Evolutionary conservation across 2,888 invertebrate genomes (phyloP).

Genomic region (Muscina levida): DNA sequence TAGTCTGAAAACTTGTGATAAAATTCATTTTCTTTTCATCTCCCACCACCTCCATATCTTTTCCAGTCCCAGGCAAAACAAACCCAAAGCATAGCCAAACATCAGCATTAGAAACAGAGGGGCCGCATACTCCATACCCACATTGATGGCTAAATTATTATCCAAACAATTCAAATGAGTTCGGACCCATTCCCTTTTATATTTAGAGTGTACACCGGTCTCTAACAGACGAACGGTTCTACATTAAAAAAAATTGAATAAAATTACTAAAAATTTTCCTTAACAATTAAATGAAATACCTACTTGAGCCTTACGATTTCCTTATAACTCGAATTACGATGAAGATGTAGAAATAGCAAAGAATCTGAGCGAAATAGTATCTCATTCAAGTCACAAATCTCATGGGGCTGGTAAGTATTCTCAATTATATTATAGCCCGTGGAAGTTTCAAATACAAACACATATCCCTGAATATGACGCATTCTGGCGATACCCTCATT

Average conservation of each 20-base stretch:
- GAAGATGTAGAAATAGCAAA: conserved; percentile 68
- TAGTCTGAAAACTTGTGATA: no score
- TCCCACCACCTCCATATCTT: conserved; percentile 51
- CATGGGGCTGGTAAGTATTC: conserved; percentile 73
- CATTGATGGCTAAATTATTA: conserved; percentile 73
- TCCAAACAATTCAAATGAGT: conserved; percentile 72
- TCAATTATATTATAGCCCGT: conserved; percentile 72
- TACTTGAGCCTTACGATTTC: conserved; percentile 73
- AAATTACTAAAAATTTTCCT: neutral
- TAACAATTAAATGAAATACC: neutral
- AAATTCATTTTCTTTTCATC: neutral
- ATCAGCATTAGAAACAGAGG: conserved; percentile 75
- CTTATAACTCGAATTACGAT: conserved; percentile 74
- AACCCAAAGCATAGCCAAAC: conserved; percentile 69
- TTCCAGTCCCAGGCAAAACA: conserved; percentile 72
- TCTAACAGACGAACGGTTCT: conserved; percentile 74
- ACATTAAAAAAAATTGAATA: neutral
- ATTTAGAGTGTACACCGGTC: conserved; percentile 71
- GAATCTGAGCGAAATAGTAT: conserved; percentile 73
- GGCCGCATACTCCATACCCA: conserved; percentile 77
- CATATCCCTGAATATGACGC: conserved; percentile 74
- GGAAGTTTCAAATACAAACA: conserved; percentile 75
- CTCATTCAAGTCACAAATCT: conserved; percentile 78
- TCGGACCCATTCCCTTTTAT: conserved; percentile 73
- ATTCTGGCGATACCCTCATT: conserved; percentile 72